phyloP scores from a whole-genome alignment of 2,888 invertebrate genomes.

The Amblyjoppa proteus region DNA sequence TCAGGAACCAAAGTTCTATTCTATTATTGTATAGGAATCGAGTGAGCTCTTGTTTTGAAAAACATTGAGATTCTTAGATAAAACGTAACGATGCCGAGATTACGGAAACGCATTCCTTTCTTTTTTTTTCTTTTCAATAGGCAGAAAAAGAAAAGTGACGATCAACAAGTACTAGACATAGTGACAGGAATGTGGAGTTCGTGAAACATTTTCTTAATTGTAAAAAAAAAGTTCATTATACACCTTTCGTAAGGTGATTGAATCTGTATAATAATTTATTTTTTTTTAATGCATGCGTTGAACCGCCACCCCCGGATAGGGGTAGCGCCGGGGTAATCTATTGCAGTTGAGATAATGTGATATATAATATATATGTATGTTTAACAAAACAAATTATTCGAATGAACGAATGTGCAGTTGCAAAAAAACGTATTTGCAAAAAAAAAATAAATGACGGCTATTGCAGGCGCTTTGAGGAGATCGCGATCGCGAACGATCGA shows the following conservation, averaged over 20 bases:
- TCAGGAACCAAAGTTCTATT: conserved; percentile 67
- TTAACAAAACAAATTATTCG: conserved; percentile 63
- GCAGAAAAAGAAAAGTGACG: conserved; percentile 47
- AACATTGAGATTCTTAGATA: conserved; percentile 60
- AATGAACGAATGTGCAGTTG: conserved; percentile 51
- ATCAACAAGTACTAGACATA: conserved; percentile 62
- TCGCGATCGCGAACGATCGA: conserved; percentile 32
- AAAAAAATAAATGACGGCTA: conserved; percentile 50
- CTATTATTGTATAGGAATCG: conserved; percentile 62
- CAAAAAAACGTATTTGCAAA: conserved; percentile 24
- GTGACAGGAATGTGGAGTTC: conserved; percentile 58
- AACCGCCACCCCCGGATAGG: conserved; percentile 44
- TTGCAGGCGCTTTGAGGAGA: conserved; percentile 53
- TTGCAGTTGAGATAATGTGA: conserved; percentile 54
- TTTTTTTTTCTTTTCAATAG: conserved; percentile 33
- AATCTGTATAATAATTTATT: conserved; percentile 33
- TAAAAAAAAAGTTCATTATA: conserved; percentile 27
- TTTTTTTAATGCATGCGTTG: conserved; percentile 42
- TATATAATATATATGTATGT: conserved; percentile 52
- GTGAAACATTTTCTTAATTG: conserved; percentile 42
- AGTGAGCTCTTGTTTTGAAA: conserved; percentile 54
- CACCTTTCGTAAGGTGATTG: conserved; percentile 35
- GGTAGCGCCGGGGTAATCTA: conserved; percentile 59
- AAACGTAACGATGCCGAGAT: conserved; percentile 46
- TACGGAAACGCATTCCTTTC: conserved; percentile 43